Evolutionary conservation across 2,888 invertebrate species (phyloP).

Genomic region (Ectemnius cavifrons): DNA sequence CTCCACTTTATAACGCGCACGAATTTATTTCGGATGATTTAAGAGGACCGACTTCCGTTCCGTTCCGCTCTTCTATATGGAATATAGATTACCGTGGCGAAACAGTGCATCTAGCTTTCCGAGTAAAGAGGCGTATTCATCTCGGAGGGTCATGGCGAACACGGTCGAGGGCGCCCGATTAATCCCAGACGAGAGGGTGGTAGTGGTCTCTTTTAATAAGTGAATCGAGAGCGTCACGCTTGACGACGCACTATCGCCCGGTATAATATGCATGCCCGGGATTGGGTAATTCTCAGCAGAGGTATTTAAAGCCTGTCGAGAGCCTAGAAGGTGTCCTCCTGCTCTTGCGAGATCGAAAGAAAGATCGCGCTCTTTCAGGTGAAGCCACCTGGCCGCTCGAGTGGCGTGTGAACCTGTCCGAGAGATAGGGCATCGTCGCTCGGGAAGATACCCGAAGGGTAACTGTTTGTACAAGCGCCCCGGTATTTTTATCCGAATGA

Average conservation of each 20-base stretch:
- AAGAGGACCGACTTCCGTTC: constrained; percentile 33
- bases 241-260: neutral
- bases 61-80: constrained; percentile 12
- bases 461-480: constrained; percentile 71
- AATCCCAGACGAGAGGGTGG: neutral
- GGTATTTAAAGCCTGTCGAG: constrained; percentile 14
- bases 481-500: constrained; percentile 72
- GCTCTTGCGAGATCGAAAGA: constrained; percentile 14
- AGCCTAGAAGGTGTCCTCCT: constrained; percentile 25
- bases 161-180: neutral
- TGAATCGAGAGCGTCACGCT: constrained; percentile 6
- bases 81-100: constrained; percentile 37
- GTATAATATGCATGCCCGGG: constrained; percentile 28
- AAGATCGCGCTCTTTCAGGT: constrained; percentile 56
- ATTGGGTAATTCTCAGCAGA: constrained; percentile 30
- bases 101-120: constrained; percentile 2
- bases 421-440: constrained; percentile 52
- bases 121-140: constrained; percentile 18
- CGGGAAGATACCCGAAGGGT: constrained; percentile 66
- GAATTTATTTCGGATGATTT: constrained; percentile 53
- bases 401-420: constrained; percentile 66
- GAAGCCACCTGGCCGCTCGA: constrained; percentile 60
- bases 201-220: neutral
- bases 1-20: constrained; percentile 30
- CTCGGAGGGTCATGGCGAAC: constrained; percentile 16